A percentile compares a stretch with the other conserved stretches of the same genome.
phyloP scores from a whole-genome alignment of 2,113 vertebrate species.

The Percopsis transmontana region DNA sequence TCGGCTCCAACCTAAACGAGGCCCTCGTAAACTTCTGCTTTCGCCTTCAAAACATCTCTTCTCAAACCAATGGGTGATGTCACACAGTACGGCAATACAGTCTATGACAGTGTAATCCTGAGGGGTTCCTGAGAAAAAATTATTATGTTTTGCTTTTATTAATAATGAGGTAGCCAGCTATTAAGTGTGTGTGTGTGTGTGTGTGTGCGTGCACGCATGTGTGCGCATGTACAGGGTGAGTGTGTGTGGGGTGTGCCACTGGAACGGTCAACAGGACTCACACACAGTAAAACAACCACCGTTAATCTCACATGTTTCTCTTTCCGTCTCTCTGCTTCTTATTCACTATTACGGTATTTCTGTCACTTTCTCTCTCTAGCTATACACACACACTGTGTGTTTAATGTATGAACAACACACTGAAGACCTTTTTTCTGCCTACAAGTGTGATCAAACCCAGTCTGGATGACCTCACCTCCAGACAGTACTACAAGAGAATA shows the following conservation, averaged over 20 bases:
- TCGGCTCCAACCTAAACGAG: too few relatives aligned
- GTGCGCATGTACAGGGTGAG: constrained; percentile 5
- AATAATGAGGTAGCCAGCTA: constrained; percentile 11
- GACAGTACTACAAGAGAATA: constrained; percentile 1
- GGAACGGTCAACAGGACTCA: constrained; percentile 57
- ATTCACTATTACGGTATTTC: too few relatives aligned
- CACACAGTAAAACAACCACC: constrained; percentile 51
- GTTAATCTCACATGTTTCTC: not conserved
- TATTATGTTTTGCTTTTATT: constrained; percentile 21
- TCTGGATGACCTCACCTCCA: constrained; percentile 40
- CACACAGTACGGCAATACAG: too few relatives aligned
- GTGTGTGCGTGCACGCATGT: not conserved
- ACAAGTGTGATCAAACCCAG: constrained; percentile 48
- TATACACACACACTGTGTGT: not conserved
- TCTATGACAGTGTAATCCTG: too few relatives aligned
- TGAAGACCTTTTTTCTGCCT: constrained; percentile 40
- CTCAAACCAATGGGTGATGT: too few relatives aligned
- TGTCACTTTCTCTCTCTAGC: constrained; percentile 7
- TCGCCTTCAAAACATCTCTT: too few relatives aligned
- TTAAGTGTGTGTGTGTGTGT: constrained; percentile 14
- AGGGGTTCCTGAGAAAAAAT: too few relatives aligned
- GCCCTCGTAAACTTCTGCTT: too few relatives aligned
- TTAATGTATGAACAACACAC: constrained; percentile 22
- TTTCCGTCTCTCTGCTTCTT: constrained; percentile 13
- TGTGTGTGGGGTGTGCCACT: constrained; percentile 18